These are phyloP conservation scores for Caenorhabditis sulstoni DNA, from an alignment of 2,888 invertebrate genomes.

Conservation along the genomic window DNA sequence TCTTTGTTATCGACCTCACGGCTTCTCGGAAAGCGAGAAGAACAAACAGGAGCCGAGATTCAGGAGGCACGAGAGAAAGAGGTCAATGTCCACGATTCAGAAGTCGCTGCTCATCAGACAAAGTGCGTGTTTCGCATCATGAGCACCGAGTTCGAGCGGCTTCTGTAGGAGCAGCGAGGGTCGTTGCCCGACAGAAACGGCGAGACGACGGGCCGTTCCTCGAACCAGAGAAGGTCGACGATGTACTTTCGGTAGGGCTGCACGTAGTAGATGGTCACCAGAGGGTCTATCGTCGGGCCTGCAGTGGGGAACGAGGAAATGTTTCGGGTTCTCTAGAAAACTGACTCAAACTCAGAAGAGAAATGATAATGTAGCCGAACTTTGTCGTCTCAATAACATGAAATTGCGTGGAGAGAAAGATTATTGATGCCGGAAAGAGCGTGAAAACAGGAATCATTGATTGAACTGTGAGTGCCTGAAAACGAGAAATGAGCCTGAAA, in stretches of 20 bases:
- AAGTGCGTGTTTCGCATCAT: conserved; percentile 55
- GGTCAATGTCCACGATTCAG: conserved; percentile 31
- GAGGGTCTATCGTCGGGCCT: conserved; percentile 55
- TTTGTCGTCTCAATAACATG: conserved; percentile 52
- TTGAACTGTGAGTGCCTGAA: conserved; percentile 52
- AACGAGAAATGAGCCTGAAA: not conserved
- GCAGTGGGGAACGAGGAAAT: conserved; percentile 17
- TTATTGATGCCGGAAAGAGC: conserved; percentile 44
- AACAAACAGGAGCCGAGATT: conserved; percentile 3
- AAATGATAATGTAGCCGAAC: conserved; percentile 56
- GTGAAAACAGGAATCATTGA: conserved; percentile 52
- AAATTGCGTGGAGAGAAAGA: conserved; percentile 49
- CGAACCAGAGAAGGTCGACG: conserved; percentile 44
- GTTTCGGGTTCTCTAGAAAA: not conserved
- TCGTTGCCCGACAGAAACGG: conserved; percentile 40
- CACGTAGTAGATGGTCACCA: conserved; percentile 64
- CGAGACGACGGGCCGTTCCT: conserved; percentile 41
- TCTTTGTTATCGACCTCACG: conserved; percentile 13
- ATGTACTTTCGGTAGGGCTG: conserved; percentile 61
- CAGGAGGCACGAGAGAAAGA: not conserved
- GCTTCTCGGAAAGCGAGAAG: conserved; percentile 12
- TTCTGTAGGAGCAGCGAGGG: conserved; percentile 32
- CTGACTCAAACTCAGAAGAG: conserved; percentile 56
- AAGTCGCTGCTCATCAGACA: conserved; percentile 34
- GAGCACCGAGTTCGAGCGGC: conserved; percentile 47